These are phyloP conservation scores for Pseudocheirus occidentalis DNA, from an alignment of 2,797 vertebrate species.

Conservation along the genomic window DNA sequence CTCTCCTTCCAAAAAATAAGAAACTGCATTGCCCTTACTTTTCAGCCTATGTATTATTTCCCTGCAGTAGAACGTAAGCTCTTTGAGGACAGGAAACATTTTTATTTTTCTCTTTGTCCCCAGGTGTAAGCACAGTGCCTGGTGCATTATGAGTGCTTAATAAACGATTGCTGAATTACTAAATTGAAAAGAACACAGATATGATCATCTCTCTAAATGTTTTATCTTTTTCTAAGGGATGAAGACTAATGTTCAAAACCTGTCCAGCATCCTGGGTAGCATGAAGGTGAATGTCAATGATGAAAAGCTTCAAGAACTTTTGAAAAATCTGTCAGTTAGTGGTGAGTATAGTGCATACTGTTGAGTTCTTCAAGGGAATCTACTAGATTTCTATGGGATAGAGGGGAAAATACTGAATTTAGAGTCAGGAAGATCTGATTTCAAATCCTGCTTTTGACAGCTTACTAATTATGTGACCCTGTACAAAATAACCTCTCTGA, in stretches of 20 bases:
- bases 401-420: neutral
- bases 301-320: neutral
- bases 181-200: neutral
- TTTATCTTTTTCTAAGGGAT: conserved; percentile 35
- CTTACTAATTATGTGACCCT: neutral
- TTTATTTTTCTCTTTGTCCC: neutral
- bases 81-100: neutral
- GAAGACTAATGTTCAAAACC: neutral
- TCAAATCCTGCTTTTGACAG: neutral
- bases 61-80: neutral
- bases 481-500: neutral
- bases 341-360: neutral
- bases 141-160: neutral
- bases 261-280: conserved; percentile 33
- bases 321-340: neutral
- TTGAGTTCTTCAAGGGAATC: neutral
- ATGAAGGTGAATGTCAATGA: neutral
- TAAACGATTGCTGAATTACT: neutral
- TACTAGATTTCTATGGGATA: neutral
- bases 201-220: neutral
- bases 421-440: neutral
- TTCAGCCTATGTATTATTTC: neutral
- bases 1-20: neutral
- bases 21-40: neutral
- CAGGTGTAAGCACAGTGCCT: neutral